Evolutionary conservation across 2,888 invertebrate species (phyloP).

Genomic region (Temnothorax rugatulus): DNA sequence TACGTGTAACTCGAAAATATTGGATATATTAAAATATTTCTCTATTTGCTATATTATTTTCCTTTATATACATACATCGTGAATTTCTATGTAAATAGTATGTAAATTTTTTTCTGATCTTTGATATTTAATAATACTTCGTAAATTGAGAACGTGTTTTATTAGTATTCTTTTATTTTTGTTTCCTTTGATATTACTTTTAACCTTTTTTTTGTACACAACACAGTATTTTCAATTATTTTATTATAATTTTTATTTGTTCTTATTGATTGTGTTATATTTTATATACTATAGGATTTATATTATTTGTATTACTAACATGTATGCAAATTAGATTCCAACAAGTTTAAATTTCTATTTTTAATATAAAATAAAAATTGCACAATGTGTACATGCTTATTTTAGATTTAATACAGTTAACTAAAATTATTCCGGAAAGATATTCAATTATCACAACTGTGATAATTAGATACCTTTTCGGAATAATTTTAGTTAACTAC

Average conservation of each 20-base stretch:
- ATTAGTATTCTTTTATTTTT: neutral
- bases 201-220: neutral
- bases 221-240: neutral
- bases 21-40: constrained; percentile 14
- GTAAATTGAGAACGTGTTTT: neutral
- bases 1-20: constrained; percentile 3
- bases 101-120: neutral
- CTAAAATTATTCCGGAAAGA: too few relatives aligned
- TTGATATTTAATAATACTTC: neutral
- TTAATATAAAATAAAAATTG: neutral
- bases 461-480: neutral
- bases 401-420: too few relatives aligned
- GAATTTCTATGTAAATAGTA: neutral
- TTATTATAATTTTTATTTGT: neutral
- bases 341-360: neutral
- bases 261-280: neutral
- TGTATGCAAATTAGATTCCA: neutral
- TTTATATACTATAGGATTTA: neutral
- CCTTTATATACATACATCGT: neutral
- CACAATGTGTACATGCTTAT: neutral
- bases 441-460: too few relatives aligned
- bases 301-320: neutral
- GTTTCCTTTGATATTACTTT: neutral
- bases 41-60: neutral
- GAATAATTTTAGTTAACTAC: neutral